Base-by-base conservation (phyloP, 2,797 vertebrate species). In the Myripristis jacobus region DNA sequence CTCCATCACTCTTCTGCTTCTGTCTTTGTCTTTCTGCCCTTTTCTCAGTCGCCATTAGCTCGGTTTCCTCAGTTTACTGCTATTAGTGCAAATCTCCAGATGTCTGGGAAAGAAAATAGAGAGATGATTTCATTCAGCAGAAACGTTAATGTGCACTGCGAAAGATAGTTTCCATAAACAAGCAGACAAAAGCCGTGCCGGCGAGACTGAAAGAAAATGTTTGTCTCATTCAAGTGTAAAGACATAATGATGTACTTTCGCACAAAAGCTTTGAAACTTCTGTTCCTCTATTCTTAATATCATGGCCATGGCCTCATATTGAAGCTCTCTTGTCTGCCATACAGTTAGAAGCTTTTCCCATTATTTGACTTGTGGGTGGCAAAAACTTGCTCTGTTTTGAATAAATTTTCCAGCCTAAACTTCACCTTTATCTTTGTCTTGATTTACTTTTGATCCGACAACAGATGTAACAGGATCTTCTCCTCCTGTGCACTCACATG, bases 211-310 rank as follows among this genome's bases (percentile, higher is more conserved):
- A 60, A 64, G 66, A 31, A 21, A 59, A 56, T 44, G 44, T 25
- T 34, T 57, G 46, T 61, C 36, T 64, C 61, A 75, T 74, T 84
- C 75, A 82, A 82, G 73, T 83, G 69, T 73, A 81, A 87, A 87
- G 85, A 65, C 53, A 75, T 50, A 55, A 59, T 79, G 70, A 62
- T 75, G 43, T 38, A 43, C 9, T 2, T 38, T 61, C 18, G 66
- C 78, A 63, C 27, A 59, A 27, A 27, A 9, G 31, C 12, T 74
- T 64, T 21, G 36, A 64, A 56, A 72, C 11, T 29, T 80, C 77
- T 29, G 25, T 57, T 68, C 46, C 38, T 3, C n/a, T 54, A 66
- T 51, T 59, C 44, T 77, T 80, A 73, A 62, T 64, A 67, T 60
- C 10, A 38, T 41, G 38, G 80, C 68, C 36, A 79, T 69, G 24